Evolutionary conservation across 2,888 invertebrate species (phyloP), one percentile per base, ranked within the genome.

Genomic region (Cactoblastis cactorum): DNA sequence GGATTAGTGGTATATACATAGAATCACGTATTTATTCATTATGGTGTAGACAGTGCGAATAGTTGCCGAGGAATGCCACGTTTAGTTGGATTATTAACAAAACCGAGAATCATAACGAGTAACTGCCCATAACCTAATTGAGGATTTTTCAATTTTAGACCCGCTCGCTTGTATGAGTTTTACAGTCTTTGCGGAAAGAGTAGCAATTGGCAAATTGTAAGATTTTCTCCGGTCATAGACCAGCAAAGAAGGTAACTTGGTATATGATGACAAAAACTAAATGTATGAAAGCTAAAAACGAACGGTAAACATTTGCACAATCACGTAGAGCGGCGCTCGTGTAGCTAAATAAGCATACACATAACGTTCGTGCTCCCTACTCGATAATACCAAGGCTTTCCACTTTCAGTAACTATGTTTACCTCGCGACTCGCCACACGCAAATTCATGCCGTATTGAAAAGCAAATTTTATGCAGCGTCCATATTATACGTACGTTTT

Each of bases 381-480:
- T 69, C 73, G 76, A 80, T 80, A 74, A 76, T 76, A 83, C 79
- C 87, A 88, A 88, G 87, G 88, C 71, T 82, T 84, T 81, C 87
- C 75, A 85, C 86, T 86, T 87, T 87, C 79, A 75, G 81, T 66
- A 68, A 69, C 69, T 59, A 67, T 62, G 73, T 71, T 76, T 71
- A 72, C 65, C 67, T 63, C 64, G 55, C 51, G 51, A 53, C 50
- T 56, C 56, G 62, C 63, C 62, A 63, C 64, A 65, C 53, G 61
- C 65, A 63, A 65, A 43, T 43, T 28, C 63, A 56, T 56, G 53
- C 52, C 58, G 57, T 57, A 58, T 62, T 69, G 59, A 72, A 67
- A 70, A 65, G 67, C 59, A 63, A 67, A 74, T 69, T 70, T 71
- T 59, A 63, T 56, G 58, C 66, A 24, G 41, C 58, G 52, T 62